These are phyloP conservation scores for Trichonephila inaurata DNA, from an alignment of 1,140 invertebrate genomes.

Conservation along the genomic window DNA sequence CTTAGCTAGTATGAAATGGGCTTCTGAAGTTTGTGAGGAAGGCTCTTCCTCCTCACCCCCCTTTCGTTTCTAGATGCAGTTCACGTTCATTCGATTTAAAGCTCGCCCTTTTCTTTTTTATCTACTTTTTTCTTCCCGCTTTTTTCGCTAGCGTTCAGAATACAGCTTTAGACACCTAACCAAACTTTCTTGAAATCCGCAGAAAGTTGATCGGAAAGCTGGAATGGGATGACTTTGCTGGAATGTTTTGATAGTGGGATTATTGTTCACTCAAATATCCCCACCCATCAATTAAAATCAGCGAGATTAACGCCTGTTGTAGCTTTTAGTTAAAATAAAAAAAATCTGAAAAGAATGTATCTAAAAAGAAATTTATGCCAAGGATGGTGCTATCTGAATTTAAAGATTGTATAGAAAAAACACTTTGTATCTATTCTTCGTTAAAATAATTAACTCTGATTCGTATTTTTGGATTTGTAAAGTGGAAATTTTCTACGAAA, in stretches of 20 bases:
- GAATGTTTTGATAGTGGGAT: slow-evolving; percentile 1
- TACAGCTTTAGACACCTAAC: not conserved
- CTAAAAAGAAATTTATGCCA: not conserved
- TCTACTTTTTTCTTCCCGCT: not conserved
- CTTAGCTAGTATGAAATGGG: not conserved
- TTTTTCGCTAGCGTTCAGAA: not conserved
- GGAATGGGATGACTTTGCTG: not conserved
- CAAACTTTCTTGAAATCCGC: slow-evolving; percentile 11
- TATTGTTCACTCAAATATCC: not conserved
- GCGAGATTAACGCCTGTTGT: not conserved
- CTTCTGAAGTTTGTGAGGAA: slow-evolving; percentile 25
- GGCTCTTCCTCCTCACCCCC: not conserved
- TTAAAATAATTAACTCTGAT: too few species aligned
- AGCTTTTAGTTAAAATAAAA: not conserved
- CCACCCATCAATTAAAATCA: not conserved
- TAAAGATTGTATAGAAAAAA: too few species aligned
- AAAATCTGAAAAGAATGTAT: not conserved
- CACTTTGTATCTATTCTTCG: too few species aligned
- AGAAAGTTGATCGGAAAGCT: slow-evolving; percentile 26
- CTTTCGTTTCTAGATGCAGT: not conserved
- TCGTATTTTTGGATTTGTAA: too few species aligned
- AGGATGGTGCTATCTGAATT: not conserved
- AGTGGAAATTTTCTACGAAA: too few species aligned
- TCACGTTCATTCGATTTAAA: slow-evolving; percentile 38
- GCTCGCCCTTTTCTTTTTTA: not conserved